A percentile compares a stretch with the other conserved stretches of the same genome.
Evolutionary conservation across 2,113 vertebrate species (phyloP).

Genomic region (Lepus timidus): DNA sequence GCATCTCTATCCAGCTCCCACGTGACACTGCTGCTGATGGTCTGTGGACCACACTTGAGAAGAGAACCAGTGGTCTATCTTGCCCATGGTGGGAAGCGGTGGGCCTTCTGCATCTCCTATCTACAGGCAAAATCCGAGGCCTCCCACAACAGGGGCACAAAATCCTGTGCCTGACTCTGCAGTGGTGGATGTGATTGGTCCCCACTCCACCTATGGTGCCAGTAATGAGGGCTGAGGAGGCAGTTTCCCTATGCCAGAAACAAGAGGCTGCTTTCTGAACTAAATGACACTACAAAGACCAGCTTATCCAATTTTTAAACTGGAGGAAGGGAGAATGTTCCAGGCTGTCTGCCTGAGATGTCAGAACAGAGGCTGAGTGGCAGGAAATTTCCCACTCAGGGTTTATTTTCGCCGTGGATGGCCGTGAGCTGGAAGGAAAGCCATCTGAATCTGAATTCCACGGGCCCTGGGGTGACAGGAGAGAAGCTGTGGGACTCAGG

Average conservation of each 20-base stretch:
- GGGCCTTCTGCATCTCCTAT: not conserved
- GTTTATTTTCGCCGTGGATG: constrained; percentile 2
- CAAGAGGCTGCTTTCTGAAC: not conserved
- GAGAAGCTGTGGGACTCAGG: not conserved
- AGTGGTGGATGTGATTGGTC: not conserved
- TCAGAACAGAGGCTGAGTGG: constrained; percentile 21
- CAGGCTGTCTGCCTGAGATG: not conserved
- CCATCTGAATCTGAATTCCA: not conserved
- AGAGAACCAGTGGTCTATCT: not conserved
- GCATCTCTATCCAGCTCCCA: not conserved
- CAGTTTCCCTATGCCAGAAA: not conserved
- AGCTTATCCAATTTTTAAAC: constrained; percentile 38
- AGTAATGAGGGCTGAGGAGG: not conserved
- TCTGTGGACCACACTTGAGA: not conserved
- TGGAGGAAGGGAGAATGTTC: constrained; percentile 37
- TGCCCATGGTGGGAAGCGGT: not conserved
- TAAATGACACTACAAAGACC: constrained; percentile 7
- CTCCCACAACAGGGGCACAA: rapidly evolving
- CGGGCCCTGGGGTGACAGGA: not conserved
- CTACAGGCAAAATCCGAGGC: not conserved
- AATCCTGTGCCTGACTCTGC: not conserved
- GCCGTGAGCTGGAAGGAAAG: not conserved
- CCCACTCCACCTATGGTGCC: not conserved
- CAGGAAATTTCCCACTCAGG: constrained; percentile 5
- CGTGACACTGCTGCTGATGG: not conserved